Conservation (phyloP, 1,140 invertebrate species). For the Parapsyche elsis region DNA sequence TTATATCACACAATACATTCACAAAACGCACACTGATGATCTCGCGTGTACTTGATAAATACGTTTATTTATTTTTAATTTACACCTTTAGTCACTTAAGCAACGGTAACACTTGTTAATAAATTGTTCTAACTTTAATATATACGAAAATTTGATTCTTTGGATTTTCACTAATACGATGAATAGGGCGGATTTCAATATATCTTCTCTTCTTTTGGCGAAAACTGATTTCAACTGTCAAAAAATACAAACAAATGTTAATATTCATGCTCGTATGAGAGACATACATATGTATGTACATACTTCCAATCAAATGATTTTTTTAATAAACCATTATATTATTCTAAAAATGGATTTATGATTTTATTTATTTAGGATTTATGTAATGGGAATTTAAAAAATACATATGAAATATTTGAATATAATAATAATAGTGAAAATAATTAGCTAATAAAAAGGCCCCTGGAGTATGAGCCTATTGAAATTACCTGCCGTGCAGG, state of each 20-base stretch:
- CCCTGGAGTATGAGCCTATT: not conserved
- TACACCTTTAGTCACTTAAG: not conserved
- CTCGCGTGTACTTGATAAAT: not conserved
- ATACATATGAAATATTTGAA: not conserved
- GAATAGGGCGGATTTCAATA: conserved; percentile 31
- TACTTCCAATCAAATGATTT: no score
- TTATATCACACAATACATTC: conserved; percentile 39
- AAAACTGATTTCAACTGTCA: conserved; percentile 26
- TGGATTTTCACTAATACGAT: conserved; percentile 36
- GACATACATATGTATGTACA: no score
- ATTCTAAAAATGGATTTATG: no score
- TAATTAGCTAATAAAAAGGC: not conserved
- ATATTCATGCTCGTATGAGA: not conserved
- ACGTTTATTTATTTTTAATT: conserved; percentile 4
- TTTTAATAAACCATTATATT: no score
- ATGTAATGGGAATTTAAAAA: no score
- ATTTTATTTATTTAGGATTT: no score
- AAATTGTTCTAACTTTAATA: conserved; percentile 30
- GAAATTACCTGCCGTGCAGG: conserved; percentile 51
- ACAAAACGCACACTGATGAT: not conserved
- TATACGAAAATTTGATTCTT: conserved; percentile 17
- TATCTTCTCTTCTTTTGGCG: conserved; percentile 11
- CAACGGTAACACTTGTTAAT: conserved; percentile 30
- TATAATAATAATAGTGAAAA: not conserved
- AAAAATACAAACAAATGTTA: conserved; percentile 4